phyloP scores from a whole-genome alignment of 2,797 vertebrate genomes.

The Channallabes apus region DNA sequence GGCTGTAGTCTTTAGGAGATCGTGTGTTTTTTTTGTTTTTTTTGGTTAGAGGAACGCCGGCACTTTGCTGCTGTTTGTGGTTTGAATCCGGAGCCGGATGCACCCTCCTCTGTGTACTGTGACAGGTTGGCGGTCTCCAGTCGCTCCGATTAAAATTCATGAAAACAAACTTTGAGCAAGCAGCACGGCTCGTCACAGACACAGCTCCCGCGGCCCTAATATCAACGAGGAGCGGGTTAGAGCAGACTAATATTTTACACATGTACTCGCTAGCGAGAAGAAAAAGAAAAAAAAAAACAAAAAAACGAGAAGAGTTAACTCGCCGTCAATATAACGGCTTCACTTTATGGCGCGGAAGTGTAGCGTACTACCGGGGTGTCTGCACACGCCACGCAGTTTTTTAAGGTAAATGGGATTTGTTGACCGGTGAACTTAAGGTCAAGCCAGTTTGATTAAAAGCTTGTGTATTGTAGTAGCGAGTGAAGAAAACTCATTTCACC shows the following conservation, averaged over 20 bases:
- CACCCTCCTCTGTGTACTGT: conserved; percentile 1
- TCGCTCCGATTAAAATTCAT: conserved; percentile 55
- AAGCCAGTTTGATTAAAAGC: conserved; percentile 41
- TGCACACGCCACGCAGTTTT: background rate
- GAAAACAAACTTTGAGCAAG: conserved; percentile 51
- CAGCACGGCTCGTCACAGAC: background rate
- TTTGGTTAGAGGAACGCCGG: background rate
- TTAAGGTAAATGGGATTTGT: conserved; percentile 33
- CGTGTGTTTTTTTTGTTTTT: background rate
- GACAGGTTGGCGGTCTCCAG: conserved; percentile 48
- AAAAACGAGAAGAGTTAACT: background rate
- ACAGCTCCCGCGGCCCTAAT: conserved; percentile 29
- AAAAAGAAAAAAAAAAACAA: background rate
- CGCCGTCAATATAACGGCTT: background rate
- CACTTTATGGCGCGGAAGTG: background rate
- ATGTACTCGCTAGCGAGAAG: conserved; percentile 1
- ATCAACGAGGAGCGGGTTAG: conserved; percentile 37
- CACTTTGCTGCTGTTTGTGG: conserved; percentile 40
- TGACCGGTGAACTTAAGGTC: conserved; percentile 15
- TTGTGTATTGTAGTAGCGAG: conserved; percentile 24
- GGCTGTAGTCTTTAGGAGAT: conserved; percentile 36
- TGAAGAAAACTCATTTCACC: conserved; percentile 43
- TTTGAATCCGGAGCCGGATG: conserved; percentile 28
- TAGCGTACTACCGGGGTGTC: background rate
- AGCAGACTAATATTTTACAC: conserved; percentile 42